Percentiles rank a stretch among this genome's conserved stretches.
Evolutionary conservation across 2,888 invertebrate genomes (phyloP).

Genomic region (Sesia bembeciformis): DNA sequence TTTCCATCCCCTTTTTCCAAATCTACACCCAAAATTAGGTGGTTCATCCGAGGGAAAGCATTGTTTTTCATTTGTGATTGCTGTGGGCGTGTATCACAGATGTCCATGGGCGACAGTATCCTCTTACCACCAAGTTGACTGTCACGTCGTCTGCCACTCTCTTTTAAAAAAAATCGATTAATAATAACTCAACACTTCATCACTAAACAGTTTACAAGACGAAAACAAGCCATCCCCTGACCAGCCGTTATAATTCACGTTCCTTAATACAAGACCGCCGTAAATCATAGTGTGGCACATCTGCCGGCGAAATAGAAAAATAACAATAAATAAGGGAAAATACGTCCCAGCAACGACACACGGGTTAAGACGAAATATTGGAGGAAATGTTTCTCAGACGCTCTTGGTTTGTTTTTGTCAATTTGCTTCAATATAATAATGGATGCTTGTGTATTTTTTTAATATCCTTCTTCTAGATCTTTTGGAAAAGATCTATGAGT

Average conservation of each 20-base stretch:
- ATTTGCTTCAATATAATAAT: not conserved
- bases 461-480: no score
- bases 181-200: not conserved
- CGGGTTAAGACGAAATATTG: conserved; percentile 37
- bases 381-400: conserved; percentile 15
- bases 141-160: not conserved
- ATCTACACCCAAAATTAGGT: no score
- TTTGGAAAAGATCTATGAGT: no score
- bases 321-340: conserved; percentile 70
- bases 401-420: conserved; percentile 4
- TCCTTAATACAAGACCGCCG: conserved; percentile 58
- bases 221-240: conserved; percentile 26
- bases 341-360: conserved; percentile 18
- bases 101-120: not conserved
- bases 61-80: no score
- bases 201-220: conserved; percentile 2
- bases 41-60: no score
- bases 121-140: not conserved
- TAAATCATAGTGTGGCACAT: conserved; percentile 68
- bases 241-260: conserved; percentile 51
- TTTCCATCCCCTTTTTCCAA: no score
- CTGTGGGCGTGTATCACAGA: no score
- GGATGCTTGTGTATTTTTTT: no score
- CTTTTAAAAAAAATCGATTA: not conserved
- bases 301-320: conserved; percentile 74